Base-by-base conservation (phyloP, 1,140 invertebrate species). In the Drosophila pachea region DNA sequence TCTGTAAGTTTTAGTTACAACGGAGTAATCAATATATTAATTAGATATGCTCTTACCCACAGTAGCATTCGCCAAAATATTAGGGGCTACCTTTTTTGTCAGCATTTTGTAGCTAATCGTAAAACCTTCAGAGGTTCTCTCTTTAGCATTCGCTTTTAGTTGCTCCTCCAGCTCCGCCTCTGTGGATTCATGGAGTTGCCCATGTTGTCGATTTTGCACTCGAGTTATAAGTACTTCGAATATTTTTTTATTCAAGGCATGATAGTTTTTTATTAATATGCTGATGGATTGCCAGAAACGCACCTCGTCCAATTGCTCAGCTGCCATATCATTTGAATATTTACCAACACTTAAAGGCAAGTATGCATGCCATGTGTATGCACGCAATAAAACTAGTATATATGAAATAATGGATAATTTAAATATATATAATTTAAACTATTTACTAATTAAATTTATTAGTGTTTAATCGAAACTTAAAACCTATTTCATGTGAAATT, bases 201-300 rank as follows among this genome's bases (percentile, higher is more conserved):
- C 76, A 52, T 76, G 16, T n/a, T 76, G 43, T 8, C 53, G 35
- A 22, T 77, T 77, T 31, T 62, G 50, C 4, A 86, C 72, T 55
- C 66, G 35, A 12, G 71, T 77, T 8, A 86, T 68, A 0, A 76
- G 36, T 43, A 87, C 82, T 3, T 68, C 81, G 35, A 88, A 89
- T 71, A 89, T 81, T 52, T 87, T 86, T 64, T 76, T 89, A 74
- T 89, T 89, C 16, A 89, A 31, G 2, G 87, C 76, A 58, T 89
- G 84, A 16, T 84, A 89, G 52, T 89, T 89, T 60, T 65, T 73
- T 22, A 89, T 73, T 56, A 89, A 75, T 56, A 89, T 78, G 12
- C 36, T 53, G 45, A 89, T 76, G 8, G 69, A 74, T 12, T 63
- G 65, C 87, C 84, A 89, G 54, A 87, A 86, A 32, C 86, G 76